Conservation (phyloP, 1,140 invertebrate genomes). For the Hylaeus volcanicus region DNA sequence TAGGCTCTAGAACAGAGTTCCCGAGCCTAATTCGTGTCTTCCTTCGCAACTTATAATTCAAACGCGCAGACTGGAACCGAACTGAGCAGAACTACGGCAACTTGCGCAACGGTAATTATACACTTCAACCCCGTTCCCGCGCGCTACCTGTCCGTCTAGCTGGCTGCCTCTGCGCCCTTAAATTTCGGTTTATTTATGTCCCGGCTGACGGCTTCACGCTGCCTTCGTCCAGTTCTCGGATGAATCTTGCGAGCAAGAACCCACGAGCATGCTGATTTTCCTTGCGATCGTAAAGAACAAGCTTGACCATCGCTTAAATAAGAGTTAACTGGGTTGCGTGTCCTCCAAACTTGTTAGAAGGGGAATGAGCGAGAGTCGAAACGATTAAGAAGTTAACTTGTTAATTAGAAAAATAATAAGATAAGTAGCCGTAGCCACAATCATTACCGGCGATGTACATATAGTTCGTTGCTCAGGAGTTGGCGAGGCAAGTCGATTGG, state of each 20-base stretch:
- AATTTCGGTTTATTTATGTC: conserved; percentile 80
- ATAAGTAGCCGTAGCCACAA: too few relatives aligned
- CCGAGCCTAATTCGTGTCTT: conserved; percentile 79
- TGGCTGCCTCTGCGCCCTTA: conserved; percentile 73
- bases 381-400: too few relatives aligned
- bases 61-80: conserved; percentile 80
- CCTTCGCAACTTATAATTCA: conserved; percentile 81
- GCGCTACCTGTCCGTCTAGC: conserved; percentile 66
- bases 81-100: conserved; percentile 77
- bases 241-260: conserved; percentile 44
- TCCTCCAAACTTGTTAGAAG: too few relatives aligned
- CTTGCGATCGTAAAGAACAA: neutral
- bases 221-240: conserved; percentile 37
- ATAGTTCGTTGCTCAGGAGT: too few relatives aligned
- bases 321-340: too few relatives aligned
- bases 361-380: too few relatives aligned
- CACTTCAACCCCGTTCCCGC: conserved; percentile 72
- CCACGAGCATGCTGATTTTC: neutral
- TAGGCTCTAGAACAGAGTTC: conserved; percentile 38
- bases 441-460: too few relatives aligned
- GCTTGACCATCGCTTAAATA: neutral
- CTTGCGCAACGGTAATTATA: conserved; percentile 80
- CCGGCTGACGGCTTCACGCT: conserved; percentile 75
- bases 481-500: too few relatives aligned
- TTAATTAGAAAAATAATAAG: too few relatives aligned